Conservation (phyloP, 1,140 invertebrate species). For the Eueides isabella region DNA sequence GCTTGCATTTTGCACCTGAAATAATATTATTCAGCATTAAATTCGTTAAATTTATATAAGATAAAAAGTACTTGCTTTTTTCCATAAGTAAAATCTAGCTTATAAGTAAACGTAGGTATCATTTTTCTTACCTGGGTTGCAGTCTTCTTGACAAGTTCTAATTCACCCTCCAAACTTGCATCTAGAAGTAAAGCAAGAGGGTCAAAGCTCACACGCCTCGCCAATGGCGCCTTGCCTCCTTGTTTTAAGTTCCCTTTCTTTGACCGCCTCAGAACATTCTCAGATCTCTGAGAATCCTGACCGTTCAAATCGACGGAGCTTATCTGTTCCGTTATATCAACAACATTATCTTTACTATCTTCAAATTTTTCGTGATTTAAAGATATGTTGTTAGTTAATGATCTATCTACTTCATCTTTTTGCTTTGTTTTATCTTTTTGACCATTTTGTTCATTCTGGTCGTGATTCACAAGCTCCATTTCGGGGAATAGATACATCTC, state of each 20-base stretch:
- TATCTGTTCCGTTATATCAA: constrained; percentile 78
- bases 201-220: constrained; percentile 97
- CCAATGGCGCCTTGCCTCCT: constrained; percentile 87
- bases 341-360: constrained; percentile 81
- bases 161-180: constrained; percentile 98
- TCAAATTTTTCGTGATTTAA: constrained; percentile 66
- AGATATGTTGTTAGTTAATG: constrained; percentile 70
- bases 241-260: constrained; percentile 91
- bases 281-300: constrained; percentile 80
- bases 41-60: not conserved
- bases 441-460: constrained; percentile 63
- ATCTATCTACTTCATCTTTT: constrained; percentile 74
- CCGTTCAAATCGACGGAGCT: constrained; percentile 80
- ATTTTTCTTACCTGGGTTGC: constrained; percentile 89
- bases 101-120: no score
- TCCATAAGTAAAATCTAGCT: not conserved
- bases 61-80: not conserved
- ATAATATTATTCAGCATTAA: constrained; percentile 1
- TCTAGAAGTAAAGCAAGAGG: constrained; percentile 97
- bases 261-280: constrained; percentile 84
- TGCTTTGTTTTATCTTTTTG: constrained; percentile 65
- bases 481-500: constrained; percentile 93
- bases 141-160: constrained; percentile 97
- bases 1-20: constrained; percentile 95
- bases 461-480: constrained; percentile 81